Evolutionary conservation across 1,140 invertebrate genomes (phyloP), one percentile per base, ranked within the genome.

Genomic region (Stegodyphus mimosarum): DNA sequence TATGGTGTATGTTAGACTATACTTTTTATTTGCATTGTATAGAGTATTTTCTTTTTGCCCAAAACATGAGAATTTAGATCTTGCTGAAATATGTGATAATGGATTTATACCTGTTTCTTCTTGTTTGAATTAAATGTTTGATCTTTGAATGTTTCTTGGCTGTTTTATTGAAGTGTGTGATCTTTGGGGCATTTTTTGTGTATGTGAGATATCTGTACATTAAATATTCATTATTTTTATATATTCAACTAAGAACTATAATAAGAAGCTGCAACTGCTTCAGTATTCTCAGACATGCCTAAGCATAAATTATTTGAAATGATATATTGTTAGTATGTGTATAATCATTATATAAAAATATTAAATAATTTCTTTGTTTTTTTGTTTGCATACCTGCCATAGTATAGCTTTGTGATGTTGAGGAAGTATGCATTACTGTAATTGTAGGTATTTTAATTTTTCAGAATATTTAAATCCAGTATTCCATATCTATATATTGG

Each of bases 121-220:
- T 67, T 2, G 17, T 53, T 71, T 50, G 33, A 33, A n/a, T 81
- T 11, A 50, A 6, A 52, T 10, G 3, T 74, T 64, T 64, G 48
- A 48, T 52, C 49, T 49, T 81, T 75, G n/a, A 53, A 49, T 81
- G 15, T 81, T 71, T 81, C 11, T 51, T 60, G 66, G 13, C 11
- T 81, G 69, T 80, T 67, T 18, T 17, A 81, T 11, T 66, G 48
- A 72, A 63, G 49, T 55, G 17, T 55, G 53, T 60, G n/a, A 67
- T 55, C 49, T 33, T 33, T 70, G 77, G 77, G 77, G 77, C 66
- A 79, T 81, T 81, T 81, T 63, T 6, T 81, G 33, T 81, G 33
- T 60, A n/a, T 64, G 17, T 64, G 33, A 76, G 6, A 9, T 64
- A n/a, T 51, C 3, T 7, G 13, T 48, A 81, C 3, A 50, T 71